Evolutionary conservation across 2,888 invertebrate genomes (phyloP).

Genomic region (Sesamia inferens): DNA sequence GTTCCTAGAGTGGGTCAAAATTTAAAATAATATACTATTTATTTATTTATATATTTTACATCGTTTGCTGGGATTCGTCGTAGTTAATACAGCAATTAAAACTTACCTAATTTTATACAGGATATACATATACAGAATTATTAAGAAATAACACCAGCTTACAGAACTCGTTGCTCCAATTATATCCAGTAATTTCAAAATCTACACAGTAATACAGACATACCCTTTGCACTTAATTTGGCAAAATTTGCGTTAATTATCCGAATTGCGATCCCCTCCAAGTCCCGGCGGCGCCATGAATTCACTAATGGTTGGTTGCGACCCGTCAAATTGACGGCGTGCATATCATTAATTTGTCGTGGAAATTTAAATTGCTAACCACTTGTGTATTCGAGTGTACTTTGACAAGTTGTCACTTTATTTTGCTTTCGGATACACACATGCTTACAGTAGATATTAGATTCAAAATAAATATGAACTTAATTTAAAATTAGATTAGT

Average conservation of each 20-base stretch:
- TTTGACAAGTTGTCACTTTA: constrained; percentile 46
- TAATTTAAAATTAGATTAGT: no score
- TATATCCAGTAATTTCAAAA: constrained; percentile 22
- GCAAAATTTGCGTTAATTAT: constrained; percentile 55
- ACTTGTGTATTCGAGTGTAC: constrained; percentile 57
- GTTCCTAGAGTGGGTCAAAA: no score
- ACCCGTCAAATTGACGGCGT: constrained; percentile 55
- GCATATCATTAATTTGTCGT: constrained; percentile 61
- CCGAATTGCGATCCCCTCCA: constrained; percentile 34
- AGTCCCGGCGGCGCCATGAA: constrained; percentile 46
- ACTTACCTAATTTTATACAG: no score
- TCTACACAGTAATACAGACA: constrained; percentile 8
- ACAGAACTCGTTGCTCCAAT: background rate
- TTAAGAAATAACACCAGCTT: background rate
- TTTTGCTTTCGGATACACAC: constrained; percentile 9
- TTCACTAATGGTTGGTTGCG: constrained; percentile 59
- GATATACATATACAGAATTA: background rate
- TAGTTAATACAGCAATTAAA: background rate
- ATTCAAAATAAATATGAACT: background rate
- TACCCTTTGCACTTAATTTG: constrained; percentile 29
- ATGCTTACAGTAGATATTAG: background rate
- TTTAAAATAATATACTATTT: no score
- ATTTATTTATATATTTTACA: background rate
- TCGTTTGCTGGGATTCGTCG: background rate
- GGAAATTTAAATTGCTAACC: constrained; percentile 63